These are phyloP conservation scores for Mycteria americana DNA, from an alignment of 2,797 vertebrate genomes.

Conservation along the genomic window DNA sequence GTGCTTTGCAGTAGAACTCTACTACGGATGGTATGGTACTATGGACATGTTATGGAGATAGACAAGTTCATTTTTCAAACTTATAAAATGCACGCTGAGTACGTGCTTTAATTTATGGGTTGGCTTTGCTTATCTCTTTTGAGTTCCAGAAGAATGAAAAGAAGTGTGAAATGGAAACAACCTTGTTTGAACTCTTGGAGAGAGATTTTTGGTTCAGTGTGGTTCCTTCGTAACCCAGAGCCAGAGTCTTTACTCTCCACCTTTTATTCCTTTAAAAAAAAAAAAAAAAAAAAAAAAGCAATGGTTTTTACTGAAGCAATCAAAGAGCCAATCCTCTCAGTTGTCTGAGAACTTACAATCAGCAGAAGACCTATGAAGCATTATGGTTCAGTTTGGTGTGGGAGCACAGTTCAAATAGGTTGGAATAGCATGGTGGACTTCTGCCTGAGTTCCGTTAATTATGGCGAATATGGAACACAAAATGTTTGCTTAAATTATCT, in stretches of 20 bases:
- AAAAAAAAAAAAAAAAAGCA: not conserved
- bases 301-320: not conserved
- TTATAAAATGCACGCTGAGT: not conserved
- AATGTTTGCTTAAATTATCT: not conserved
- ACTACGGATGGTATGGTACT: not conserved
- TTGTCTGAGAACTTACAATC: not conserved
- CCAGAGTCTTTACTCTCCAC: not conserved
- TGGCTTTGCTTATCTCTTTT: not conserved
- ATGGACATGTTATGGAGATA: not conserved
- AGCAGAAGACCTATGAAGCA: not conserved
- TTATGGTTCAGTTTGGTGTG: not conserved
- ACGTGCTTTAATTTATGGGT: not conserved
- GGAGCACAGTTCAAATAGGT: not conserved
- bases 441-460: not conserved
- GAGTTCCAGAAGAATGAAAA: not conserved
- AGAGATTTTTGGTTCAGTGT: not conserved
- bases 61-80: not conserved
- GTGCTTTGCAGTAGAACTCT: not conserved
- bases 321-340: not conserved
- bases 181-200: not conserved
- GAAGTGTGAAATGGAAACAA: not conserved
- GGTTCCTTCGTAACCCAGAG: not conserved
- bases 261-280: not conserved
- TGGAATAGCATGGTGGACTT: not conserved
- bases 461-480: not conserved